Evolutionary conservation across 2,113 vertebrate genomes (phyloP).

Genomic region (Laticauda colubrina): DNA sequence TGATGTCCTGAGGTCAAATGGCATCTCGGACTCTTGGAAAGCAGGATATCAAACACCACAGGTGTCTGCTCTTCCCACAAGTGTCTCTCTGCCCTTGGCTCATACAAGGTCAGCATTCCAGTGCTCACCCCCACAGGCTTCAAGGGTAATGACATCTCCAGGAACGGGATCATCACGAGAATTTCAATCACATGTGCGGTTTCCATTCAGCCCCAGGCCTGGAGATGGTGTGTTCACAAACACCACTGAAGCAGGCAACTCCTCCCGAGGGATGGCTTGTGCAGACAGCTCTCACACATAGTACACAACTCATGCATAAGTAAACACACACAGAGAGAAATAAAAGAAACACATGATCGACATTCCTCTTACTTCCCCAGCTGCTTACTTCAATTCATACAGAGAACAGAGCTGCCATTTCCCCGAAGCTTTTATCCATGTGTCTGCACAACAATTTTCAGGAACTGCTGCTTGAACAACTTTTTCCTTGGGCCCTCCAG

Average conservation of each 20-base stretch:
- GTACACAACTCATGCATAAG: background rate
- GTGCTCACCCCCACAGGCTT: background rate
- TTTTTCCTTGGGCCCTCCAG: background rate
- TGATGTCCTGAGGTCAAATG: constrained; percentile 25
- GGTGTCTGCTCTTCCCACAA: constrained; percentile 17
- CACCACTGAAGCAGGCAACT: background rate
- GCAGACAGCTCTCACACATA: background rate
- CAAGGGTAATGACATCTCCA: constrained; percentile 11
- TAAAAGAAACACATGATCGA: background rate
- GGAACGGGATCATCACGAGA: background rate
- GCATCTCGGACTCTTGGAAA: constrained; percentile 19
- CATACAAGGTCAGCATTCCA: constrained; percentile 14
- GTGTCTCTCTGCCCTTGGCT: background rate
- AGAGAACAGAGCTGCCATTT: background rate
- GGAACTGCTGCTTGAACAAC: background rate
- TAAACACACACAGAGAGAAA: background rate
- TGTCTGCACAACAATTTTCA: background rate
- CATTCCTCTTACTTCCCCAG: background rate
- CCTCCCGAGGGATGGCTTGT: background rate
- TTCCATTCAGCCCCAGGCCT: background rate
- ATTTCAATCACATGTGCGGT: background rate
- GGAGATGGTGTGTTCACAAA: background rate
- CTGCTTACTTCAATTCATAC: background rate
- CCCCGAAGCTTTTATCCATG: background rate
- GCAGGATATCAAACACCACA: constrained; percentile 30